Base-by-base conservation (phyloP, 2,113 vertebrate genomes). In the Corythornis vintsioides region DNA sequence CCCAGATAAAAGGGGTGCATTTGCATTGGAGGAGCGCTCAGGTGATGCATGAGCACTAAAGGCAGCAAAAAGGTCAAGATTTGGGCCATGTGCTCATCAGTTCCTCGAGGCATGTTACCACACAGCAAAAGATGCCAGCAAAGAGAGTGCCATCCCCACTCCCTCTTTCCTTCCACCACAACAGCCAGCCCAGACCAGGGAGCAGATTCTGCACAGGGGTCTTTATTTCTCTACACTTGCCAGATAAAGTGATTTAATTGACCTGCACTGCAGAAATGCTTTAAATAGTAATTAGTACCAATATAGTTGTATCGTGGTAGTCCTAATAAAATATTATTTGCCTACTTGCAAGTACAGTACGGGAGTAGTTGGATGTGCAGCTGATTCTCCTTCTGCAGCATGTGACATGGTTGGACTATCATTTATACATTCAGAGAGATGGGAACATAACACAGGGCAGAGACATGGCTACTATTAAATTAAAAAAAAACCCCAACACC, bases 31-130 rank as follows among this genome's bases (percentile, higher is more conserved):
- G 71, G 18, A 59, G 31, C 3, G 0, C 19, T 18, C 3, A 15
- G 55, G 72, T 8, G 10, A 8, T 4, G 1, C 5, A 28, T 2
- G 14, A 83, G 64, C 35, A 29, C 25, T 3, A 4, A 19, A 1
- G 2, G 52, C 1, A 13, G 59, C 70, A n/a, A 26, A 64, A 73
- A 42, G 35, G 25, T 6, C 42, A 22, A 63, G 42, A 38, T 80
- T 19, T 43, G 77, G 63, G 33, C n/a, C 82, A 64, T 8, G 42
- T 45, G 13, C 48, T 64, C 15, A 4, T 38, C 74, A 17, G 0
- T 13, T 66, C 75, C 48, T 47, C 1, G 5, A 4, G 22, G 8
- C 0, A 0, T 0, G 0, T 24, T 40, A 25, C 40, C 0, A 8
- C 33, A 50, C 47, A 52, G 60, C 43, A 60, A 31, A 67, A 72